Base-by-base conservation (phyloP, 92 coral and sea anemone species). In the Phenganax stokvisi region DNA sequence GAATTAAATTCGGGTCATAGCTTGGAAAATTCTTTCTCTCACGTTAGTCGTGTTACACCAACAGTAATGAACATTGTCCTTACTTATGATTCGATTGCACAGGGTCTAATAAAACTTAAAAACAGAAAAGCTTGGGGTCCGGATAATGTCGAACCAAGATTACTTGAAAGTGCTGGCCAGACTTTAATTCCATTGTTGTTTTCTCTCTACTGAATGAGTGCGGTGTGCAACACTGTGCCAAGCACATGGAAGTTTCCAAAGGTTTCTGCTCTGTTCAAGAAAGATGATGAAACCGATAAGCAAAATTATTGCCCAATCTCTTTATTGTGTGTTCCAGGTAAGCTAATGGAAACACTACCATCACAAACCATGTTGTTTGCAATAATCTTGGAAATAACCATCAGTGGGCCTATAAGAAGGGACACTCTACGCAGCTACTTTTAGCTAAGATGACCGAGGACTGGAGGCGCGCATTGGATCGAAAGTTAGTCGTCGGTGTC, bases 371-470 rank as follows among this genome's bases (percentile, higher is more conserved):
- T 20, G 25, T 20, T 20, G 25, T 20, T 20, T 20, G 25, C 25
- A 20, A 20, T 20, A 20, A 20, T 20, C 25, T 20, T 57, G 25
- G 25, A 20, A 63, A 83, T 70, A 17, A 37, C 56, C 85, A 72
- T 62, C 83, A 75, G 72, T 83, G 83, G 83, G 83, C 86, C 13
- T 83, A 83, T 37, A 74, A 75, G 62, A 83, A 83, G 57, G 82
- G 82, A 9, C 62, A 74, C 59, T 83, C 86, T 13, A 74, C 82
- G 15, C 58, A 30, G 44, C 61, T 74, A 31, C 69, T 83, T 29
- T 30, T 75, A 30, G 64, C 62, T 27, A 75, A 83, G 47, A 71
- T 76, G 82, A 83, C 77, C 25, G 76, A 83, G 58, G 82, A 75
- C 51, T 76, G 83, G 77, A 84, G 83, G 54, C 72, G 68, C 12